Conservation (phyloP, 2,113 vertebrate genomes). For the Mobula hypostoma region DNA sequence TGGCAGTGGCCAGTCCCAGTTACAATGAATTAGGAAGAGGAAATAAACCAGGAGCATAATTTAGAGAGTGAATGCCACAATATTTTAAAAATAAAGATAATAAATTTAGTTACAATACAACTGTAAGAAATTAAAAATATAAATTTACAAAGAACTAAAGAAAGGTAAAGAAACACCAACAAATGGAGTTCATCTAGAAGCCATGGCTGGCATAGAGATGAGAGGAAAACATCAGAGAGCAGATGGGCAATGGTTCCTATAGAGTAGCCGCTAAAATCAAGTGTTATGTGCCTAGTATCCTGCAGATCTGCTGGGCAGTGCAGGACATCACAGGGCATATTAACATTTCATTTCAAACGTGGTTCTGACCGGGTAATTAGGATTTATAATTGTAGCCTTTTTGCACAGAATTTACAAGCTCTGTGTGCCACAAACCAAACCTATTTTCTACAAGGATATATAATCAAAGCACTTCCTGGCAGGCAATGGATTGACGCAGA, state of each 20-base stretch:
- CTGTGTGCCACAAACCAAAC: not conserved
- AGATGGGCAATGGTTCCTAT: too few relatives aligned
- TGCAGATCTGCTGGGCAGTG: not conserved
- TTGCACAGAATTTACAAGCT: not conserved
- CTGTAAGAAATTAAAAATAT: too few relatives aligned
- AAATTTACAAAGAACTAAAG: too few relatives aligned
- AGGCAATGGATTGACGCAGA: not conserved
- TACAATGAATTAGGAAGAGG: not conserved
- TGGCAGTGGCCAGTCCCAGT: not conserved
- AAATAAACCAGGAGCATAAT: not conserved
- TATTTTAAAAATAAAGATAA: too few relatives aligned
- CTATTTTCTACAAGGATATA: not conserved
- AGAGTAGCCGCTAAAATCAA: too few relatives aligned
- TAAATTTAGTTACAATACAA: too few relatives aligned
- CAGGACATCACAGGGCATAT: not conserved
- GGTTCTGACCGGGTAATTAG: not conserved
- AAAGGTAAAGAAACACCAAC: too few relatives aligned
- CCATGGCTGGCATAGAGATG: too few relatives aligned
- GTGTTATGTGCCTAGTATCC: not conserved
- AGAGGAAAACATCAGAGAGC: too few relatives aligned
- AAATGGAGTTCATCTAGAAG: too few relatives aligned
- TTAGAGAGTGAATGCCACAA: not conserved
- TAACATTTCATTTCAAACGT: not conserved
- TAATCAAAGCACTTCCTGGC: not conserved
- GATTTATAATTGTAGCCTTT: not conserved